phyloP scores from a whole-genome alignment of 2,888 invertebrate genomes.

The Thymelicus lineola region DNA sequence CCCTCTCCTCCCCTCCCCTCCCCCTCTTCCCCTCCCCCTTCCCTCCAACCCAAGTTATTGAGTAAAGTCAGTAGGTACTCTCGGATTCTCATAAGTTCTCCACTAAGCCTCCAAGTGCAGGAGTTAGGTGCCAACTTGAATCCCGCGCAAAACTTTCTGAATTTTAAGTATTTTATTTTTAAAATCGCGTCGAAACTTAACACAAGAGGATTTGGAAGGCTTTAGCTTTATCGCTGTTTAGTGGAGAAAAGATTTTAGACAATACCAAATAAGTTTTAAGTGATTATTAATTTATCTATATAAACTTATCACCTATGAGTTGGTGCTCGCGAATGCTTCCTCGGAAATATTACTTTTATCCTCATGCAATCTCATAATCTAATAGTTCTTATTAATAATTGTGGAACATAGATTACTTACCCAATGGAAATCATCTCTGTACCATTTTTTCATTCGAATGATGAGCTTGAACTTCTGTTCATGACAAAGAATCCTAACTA shows the following conservation, averaged over 20 bases:
- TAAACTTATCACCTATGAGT: too few species aligned
- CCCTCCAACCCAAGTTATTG: conserved; percentile 64
- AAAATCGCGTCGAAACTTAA: conserved; percentile 56
- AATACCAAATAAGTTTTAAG: not conserved
- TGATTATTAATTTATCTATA: not conserved
- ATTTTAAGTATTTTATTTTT: conserved; percentile 70
- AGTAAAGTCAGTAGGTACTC: conserved; percentile 60
- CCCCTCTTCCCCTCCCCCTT: too few species aligned
- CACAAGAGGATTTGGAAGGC: conserved; percentile 40
- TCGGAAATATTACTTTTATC: too few species aligned
- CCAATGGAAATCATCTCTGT: too few species aligned
- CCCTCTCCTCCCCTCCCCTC: too few species aligned
- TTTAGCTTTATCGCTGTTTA: conserved; percentile 32
- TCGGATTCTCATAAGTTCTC: conserved; percentile 54
- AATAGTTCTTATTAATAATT: too few species aligned
- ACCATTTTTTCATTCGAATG: too few species aligned
- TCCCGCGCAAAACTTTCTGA: conserved; percentile 61
- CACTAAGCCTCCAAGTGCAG: conserved; percentile 62
- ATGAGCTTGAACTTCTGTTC: too few species aligned
- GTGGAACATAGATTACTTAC: too few species aligned
- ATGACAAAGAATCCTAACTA: too few species aligned
- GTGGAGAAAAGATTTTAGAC: conserved; percentile 13
- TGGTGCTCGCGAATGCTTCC: too few species aligned
- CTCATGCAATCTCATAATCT: too few species aligned
- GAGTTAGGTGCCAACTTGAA: conserved; percentile 62